Base-by-base conservation (phyloP, 1,140 invertebrate species). In the Dendroctonus ponderosae region DNA sequence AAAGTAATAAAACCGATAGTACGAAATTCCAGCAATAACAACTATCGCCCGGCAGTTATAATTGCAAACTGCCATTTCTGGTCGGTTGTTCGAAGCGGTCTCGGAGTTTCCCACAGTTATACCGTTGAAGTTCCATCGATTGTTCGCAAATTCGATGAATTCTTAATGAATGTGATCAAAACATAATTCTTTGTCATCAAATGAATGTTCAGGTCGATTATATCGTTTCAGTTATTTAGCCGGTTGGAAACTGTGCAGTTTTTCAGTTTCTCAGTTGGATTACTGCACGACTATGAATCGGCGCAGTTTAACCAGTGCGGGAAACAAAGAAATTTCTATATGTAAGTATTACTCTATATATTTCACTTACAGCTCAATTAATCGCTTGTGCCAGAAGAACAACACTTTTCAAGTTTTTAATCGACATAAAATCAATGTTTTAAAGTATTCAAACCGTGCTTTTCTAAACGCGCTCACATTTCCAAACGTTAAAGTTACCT, bases 101-200 rank as follows among this genome's bases (percentile, higher is more conserved):
- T 38, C 41, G 7, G 41, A 40, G 53, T 41, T 56, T 56, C 53
- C 53, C 53, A 56, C 53, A 11, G 39, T 41, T 8, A 26, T 26
- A 11, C 40, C 42, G 6, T 15, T 44, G 2, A 15, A 58, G 39
- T 61, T 50, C 37, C 26, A 61, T 61, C 59, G 59, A 61, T 43
- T 43, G 48, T 50, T 50, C 5, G 44, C 59, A 37, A 46, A 59
- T n/a, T 46, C 15, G 15, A 44, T 59, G 57, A 59, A 61, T 61
- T 61, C 7, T 39, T 50, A 50, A 61, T 61, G 14, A 59, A 49
- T 50, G 51, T 50, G 46, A 61, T 61, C 59, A 61, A 39, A 61
- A 61, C n/a, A 48, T 49, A 49, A 61, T 61, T 61, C 49, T 52
- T 52, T 61, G n/a, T 50, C 48, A 50, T 61, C 9, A 44, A 49